Evolutionary conservation across 23 tunicate species (phyloP).

Genomic region (Oikopleura albicans): DNA sequence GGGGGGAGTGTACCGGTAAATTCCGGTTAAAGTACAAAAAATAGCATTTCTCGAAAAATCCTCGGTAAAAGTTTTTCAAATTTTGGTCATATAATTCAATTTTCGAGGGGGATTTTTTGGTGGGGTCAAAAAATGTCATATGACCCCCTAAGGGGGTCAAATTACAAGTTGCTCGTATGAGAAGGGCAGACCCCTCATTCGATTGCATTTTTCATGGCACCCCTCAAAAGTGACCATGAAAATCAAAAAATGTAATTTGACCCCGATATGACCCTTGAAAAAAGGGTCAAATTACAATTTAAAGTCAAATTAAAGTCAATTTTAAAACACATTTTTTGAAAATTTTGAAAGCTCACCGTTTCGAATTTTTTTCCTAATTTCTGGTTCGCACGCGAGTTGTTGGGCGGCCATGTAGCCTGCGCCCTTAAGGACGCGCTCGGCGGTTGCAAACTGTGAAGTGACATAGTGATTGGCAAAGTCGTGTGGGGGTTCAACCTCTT

Average conservation of each 20-base stretch:
- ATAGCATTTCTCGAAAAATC: conserved; percentile 59
- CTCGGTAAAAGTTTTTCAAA: too few species aligned
- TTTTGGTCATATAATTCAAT: conserved; percentile 58
- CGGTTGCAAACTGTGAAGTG: conserved; percentile 55
- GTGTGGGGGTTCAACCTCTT: conserved; percentile 53
- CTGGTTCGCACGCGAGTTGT: conserved; percentile 86
- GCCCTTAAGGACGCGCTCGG: conserved; percentile 69
- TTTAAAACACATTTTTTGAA: too few species aligned
- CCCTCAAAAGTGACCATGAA: too few species aligned
- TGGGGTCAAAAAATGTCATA: too few species aligned
- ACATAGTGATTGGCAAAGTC: conserved; percentile 64
- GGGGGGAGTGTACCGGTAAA: too few species aligned
- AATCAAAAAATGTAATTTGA: too few species aligned
- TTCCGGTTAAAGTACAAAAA: conserved; percentile 58
- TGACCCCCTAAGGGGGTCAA: too few species aligned
- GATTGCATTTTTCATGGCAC: conserved; percentile 67
- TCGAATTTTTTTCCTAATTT: conserved; percentile 73
- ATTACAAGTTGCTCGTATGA: too few species aligned
- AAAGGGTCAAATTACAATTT: too few species aligned
- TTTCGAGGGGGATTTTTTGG: conserved; percentile 25
- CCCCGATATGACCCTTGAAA: too few species aligned
- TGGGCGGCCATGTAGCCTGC: conserved; percentile 84
- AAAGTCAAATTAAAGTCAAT: too few species aligned
- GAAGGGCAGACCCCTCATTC: conserved; percentile 67
- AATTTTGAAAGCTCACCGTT: conserved; percentile 28